Evolutionary conservation across 2,113 vertebrate genomes (phyloP).

Genomic region (Crotalus tigris): DNA sequence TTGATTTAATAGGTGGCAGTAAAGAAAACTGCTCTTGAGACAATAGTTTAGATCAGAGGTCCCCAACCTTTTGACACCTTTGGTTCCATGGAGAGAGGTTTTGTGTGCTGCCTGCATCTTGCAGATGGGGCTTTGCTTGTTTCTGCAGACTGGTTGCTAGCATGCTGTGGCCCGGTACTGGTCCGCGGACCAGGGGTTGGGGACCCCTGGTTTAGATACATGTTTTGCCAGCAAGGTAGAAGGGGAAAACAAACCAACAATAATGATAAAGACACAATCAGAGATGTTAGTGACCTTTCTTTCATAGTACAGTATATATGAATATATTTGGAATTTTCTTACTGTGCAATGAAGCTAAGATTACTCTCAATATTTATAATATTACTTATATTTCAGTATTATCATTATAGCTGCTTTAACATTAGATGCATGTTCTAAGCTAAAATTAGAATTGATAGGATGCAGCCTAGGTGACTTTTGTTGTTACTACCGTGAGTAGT

Average conservation of each 20-base stretch:
- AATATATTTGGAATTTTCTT: slow-evolving; percentile 13
- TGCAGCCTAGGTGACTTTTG: neutral
- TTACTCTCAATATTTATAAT: neutral
- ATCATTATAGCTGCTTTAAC: neutral
- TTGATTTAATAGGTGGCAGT: neutral
- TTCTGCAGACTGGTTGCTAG: no score
- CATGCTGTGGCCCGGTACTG: no score
- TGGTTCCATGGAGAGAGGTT: no score
- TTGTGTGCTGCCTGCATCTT: no score
- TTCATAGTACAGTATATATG: neutral
- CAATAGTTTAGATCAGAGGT: neutral
- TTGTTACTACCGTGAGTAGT: neutral
- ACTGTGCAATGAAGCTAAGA: neutral
- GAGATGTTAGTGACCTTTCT: neutral
- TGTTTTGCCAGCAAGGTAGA: neutral
- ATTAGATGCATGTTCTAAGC: neutral
- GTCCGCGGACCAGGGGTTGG: no score
- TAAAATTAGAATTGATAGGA: neutral
- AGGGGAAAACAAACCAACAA: neutral
- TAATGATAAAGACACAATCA: neutral
- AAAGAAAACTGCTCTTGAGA: neutral
- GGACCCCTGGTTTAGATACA: neutral
- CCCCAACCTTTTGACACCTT: no score
- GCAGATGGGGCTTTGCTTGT: no score
- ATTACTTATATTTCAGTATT: neutral